A percentile compares a stretch with the other conserved stretches of the same genome.
These are phyloP conservation scores for Brachionus plicatilis DNA, from an alignment of 1,140 invertebrate species.

Conservation along the genomic window DNA sequence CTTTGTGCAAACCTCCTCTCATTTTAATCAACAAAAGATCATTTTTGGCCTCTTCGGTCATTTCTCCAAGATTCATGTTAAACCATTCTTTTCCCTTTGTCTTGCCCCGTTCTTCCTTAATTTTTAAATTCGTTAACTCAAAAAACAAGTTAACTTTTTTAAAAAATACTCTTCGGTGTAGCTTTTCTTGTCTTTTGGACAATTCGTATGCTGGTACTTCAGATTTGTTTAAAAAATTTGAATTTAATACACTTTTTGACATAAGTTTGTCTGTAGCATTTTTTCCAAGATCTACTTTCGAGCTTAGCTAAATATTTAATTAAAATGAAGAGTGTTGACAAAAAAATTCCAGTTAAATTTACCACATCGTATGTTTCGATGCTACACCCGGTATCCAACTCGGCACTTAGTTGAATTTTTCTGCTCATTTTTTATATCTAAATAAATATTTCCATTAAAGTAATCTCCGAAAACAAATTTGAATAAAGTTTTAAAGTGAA, in stretches of 20 bases:
- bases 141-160: not conserved
- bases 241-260: constrained; percentile 25
- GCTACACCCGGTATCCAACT: not conserved
- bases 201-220: constrained; percentile 22
- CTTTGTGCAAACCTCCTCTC: constrained; percentile 82
- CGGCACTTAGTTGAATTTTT: constrained; percentile 19
- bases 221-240: not conserved
- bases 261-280: not conserved
- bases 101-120: constrained; percentile 11
- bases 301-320: constrained; percentile 11
- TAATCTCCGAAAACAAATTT: too few species aligned
- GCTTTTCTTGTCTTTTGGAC: not conserved
- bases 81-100: constrained; percentile 82
- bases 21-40: constrained; percentile 82
- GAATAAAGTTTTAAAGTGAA: too few species aligned
- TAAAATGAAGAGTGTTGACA: not conserved
- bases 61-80: constrained; percentile 73
- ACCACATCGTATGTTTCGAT: constrained; percentile 23
- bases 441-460: not conserved
- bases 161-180: not conserved
- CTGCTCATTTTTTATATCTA: not conserved
- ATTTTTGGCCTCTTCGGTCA: constrained; percentile 77
- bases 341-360: not conserved
- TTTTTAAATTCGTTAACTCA: not conserved
- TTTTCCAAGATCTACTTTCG: not conserved